phyloP scores from a whole-genome alignment of 2,888 invertebrate species.

The Ochropacha duplaris region DNA sequence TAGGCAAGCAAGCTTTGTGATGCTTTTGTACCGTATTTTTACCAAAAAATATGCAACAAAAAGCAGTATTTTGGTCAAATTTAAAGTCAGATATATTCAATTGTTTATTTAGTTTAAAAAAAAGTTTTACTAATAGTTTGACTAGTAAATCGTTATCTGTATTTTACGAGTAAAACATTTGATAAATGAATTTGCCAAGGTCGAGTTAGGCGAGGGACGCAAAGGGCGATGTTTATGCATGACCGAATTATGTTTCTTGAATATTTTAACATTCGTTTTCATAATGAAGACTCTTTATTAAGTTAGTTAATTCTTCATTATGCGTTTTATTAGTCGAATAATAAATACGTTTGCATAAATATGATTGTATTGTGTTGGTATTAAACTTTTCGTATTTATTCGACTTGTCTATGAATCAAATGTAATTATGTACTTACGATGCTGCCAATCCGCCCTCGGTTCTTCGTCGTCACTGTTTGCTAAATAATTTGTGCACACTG shows the following conservation, averaged over 20 bases:
- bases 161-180: neutral
- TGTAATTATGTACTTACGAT: slow-evolving; percentile 81
- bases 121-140: no score
- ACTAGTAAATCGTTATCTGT: no score
- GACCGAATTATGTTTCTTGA: slow-evolving; percentile 31
- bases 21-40: neutral
- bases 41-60: neutral
- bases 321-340: no score
- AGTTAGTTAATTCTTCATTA: slow-evolving; percentile 9
- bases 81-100: no score
- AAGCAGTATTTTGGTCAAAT: no score
- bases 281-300: slow-evolving; percentile 13
- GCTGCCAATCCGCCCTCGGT: slow-evolving; percentile 90
- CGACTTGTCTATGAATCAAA: neutral
- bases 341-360: no score
- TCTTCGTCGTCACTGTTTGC: slow-evolving; percentile 88
- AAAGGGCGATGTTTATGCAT: slow-evolving; percentile 38
- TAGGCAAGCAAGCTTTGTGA: neutral
- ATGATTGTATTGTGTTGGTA: no score
- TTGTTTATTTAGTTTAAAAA: no score
- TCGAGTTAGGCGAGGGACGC: slow-evolving; percentile 23
- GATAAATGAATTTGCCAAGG: slow-evolving; percentile 21
- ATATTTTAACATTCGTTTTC: slow-evolving; percentile 33
- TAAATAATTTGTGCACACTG: slow-evolving; percentile 91
- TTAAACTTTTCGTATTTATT: neutral